Percentiles rank a stretch among this genome's conserved stretches.
Evolutionary conservation across 2,888 invertebrate genomes (phyloP).

Genomic region (Ochropleura leucogaster): DNA sequence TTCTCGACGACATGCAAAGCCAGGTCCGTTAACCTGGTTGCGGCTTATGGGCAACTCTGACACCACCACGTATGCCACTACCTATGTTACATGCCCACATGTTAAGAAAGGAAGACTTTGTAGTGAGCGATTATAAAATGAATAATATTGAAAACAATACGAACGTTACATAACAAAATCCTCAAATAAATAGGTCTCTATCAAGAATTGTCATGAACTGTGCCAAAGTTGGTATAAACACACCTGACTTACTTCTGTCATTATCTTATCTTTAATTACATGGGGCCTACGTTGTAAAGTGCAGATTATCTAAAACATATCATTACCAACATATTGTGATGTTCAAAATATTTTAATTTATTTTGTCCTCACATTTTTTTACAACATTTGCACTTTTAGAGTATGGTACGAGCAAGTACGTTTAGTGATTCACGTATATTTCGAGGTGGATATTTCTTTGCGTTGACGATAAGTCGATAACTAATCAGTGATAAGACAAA

Average conservation of each 20-base stretch:
- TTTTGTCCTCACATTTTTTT: slow-evolving; percentile 2
- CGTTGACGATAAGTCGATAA: slow-evolving; percentile 85
- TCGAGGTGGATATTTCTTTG: slow-evolving; percentile 82
- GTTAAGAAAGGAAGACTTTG: too few species aligned
- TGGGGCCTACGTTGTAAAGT: slow-evolving; percentile 41
- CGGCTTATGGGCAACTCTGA: too few species aligned
- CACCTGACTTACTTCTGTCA: slow-evolving; percentile 53
- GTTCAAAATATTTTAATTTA: slow-evolving; percentile 37
- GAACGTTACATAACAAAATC: neutral
- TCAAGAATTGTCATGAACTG: slow-evolving; percentile 25
- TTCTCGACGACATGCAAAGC: too few species aligned
- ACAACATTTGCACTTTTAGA: slow-evolving; percentile 7
- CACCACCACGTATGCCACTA: too few species aligned
- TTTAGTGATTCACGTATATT: slow-evolving; percentile 71
- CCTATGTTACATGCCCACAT: too few species aligned
- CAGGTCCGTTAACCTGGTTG: too few species aligned
- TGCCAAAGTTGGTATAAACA: slow-evolving; percentile 39
- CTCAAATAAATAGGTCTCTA: slow-evolving; percentile 6
- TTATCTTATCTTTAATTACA: slow-evolving; percentile 66
- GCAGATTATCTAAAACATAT: slow-evolving; percentile 55
- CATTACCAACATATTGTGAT: slow-evolving; percentile 31
- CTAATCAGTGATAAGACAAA: slow-evolving; percentile 88
- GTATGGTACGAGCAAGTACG: slow-evolving; percentile 1
- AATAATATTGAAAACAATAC: neutral
- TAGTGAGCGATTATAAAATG: neutral